phyloP scores from a whole-genome alignment of 2,113 vertebrate genomes.

The Condylura cristata region DNA sequence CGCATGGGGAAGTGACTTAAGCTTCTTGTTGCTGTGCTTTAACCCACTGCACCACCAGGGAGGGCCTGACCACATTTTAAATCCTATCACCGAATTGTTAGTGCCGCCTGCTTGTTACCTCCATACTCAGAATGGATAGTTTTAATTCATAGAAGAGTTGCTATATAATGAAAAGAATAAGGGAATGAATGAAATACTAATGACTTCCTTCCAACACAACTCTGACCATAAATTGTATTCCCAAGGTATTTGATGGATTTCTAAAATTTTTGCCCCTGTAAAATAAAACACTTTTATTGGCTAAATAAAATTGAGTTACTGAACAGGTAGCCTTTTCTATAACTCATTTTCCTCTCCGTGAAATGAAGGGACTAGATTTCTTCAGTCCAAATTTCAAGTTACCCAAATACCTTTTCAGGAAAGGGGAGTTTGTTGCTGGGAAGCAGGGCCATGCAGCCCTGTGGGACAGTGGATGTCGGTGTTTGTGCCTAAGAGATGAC shows the following conservation, averaged over 20 bases:
- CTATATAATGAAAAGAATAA: background rate
- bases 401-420: background rate
- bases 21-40: no score
- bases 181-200: background rate
- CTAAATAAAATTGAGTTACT: slow-evolving; percentile 19
- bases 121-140: background rate
- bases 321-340: background rate
- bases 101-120: background rate
- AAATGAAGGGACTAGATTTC: background rate
- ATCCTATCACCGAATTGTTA: slow-evolving; percentile 8
- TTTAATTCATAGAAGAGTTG: slow-evolving; percentile 27
- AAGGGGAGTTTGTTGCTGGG: background rate
- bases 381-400: slow-evolving; percentile 14
- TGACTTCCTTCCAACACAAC: background rate
- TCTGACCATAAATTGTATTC: background rate
- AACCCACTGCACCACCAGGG: no score
- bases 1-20: no score
- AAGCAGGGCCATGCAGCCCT: background rate
- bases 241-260: background rate
- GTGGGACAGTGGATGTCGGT: background rate
- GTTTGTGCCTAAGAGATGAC: background rate
- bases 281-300: background rate
- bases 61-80: background rate
- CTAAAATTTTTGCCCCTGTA: background rate
- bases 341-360: background rate